Evolutionary conservation across 2,888 invertebrate species (phyloP), one percentile per base, ranked within the genome.

Genomic region (Eubasilissa splendida): DNA sequence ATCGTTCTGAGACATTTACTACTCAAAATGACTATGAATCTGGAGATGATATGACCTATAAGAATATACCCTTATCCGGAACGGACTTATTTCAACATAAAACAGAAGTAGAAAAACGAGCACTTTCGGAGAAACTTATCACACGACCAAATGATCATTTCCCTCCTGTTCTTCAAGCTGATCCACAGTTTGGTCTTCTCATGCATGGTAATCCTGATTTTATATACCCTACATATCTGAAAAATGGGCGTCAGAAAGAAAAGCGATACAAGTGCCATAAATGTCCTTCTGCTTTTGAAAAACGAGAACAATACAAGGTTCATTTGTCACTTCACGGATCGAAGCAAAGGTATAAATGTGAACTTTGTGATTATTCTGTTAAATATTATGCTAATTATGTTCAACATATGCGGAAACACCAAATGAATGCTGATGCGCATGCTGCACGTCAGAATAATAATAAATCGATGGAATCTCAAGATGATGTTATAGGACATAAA

Each of bases 201-300:
- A 94, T 94, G 92, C 92, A 93, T 83, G 95, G 95, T 4, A 95
- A 94, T 87, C 95, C 95, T 0, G 93, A 94, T 84, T 95, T 95
- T 85, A 92, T 93, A 76, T 95, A 95, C 86, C 95, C 95, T 1
- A 94, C 94, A 0, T 94, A 93, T 84, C 86, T 95, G 80, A 94
- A 94, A 87, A 95, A 95, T 86, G 95, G 95, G 0, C 91, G 93
- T 4, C 89, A 94, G 85, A 95, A 94, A 86, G 94, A 95, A 86
- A 95, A 95, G 86, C 91, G 95, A 4, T 95, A 95, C 88, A 95
- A 95, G 87, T 96, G 96, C 87, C 93, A 94, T 85, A 95, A 96
- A 88, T 96, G 96, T 86, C 96, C 97, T 0, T 96, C 96, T 66
- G 95, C 96, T 0, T 96, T 96, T 87, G 95, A 96, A 85, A 96